A percentile compares a stretch with the other conserved stretches of the same genome.
phyloP scores from a whole-genome alignment of 1,140 invertebrate species.

The Lithobius niger region DNA sequence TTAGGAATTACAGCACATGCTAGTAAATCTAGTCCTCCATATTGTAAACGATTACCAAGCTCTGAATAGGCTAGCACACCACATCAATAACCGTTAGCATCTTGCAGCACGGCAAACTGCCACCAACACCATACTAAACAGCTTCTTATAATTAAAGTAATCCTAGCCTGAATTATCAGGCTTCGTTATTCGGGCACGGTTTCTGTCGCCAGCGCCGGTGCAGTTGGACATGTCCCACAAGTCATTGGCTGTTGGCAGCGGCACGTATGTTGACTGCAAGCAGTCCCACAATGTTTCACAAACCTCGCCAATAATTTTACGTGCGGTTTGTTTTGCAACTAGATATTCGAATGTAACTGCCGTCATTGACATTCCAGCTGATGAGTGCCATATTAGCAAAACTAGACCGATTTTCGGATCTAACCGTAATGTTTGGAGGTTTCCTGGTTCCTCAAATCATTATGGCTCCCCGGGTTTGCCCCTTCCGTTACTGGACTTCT shows the following conservation, averaged over 20 bases:
- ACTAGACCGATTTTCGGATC: too few species aligned
- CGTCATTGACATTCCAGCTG: neutral
- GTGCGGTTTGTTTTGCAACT: constrained; percentile 12
- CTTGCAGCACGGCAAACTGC: constrained; percentile 29
- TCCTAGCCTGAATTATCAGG: constrained; percentile 18
- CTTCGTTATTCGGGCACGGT: constrained; percentile 23
- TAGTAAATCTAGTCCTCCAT: neutral
- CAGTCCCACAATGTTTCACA: constrained; percentile 17
- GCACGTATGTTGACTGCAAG: constrained; percentile 14
- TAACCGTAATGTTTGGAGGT: too few species aligned
- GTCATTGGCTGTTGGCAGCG: constrained; percentile 17
- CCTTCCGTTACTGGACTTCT: too few species aligned
- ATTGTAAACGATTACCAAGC: neutral
- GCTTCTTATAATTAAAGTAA: constrained; percentile 35
- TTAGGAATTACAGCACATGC: neutral
- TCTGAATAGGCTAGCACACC: constrained; percentile 20
- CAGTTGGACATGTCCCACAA: constrained; percentile 28
- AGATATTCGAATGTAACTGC: neutral
- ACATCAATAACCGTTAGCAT: constrained; percentile 27
- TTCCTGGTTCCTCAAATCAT: too few species aligned
- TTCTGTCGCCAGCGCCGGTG: constrained; percentile 33
- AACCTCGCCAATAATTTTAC: constrained; percentile 15
- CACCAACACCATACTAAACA: constrained; percentile 28
- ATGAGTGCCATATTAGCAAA: too few species aligned
- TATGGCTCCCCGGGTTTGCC: too few species aligned